These are phyloP conservation scores for Drosophila pandora DNA, from an alignment of 1,140 invertebrate species.

Conservation along the genomic window DNA sequence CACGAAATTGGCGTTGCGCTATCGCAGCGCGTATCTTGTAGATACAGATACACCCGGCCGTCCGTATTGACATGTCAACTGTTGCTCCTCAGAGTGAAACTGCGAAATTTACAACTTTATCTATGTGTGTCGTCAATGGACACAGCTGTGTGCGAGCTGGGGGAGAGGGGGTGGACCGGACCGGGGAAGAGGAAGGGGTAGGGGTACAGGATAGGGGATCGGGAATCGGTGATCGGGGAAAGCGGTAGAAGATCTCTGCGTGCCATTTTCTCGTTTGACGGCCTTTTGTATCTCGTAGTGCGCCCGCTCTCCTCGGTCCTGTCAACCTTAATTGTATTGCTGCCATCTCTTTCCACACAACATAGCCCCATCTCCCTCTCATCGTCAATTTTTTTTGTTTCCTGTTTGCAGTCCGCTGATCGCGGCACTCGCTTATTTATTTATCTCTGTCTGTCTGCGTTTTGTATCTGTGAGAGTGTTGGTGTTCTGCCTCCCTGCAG, in stretches of 20 bases:
- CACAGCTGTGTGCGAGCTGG: neutral
- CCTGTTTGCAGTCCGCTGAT: slow-evolving; percentile 74
- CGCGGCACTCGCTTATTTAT: slow-evolving; percentile 76
- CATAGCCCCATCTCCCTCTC: slow-evolving; percentile 12
- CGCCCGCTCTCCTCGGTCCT: slow-evolving; percentile 41
- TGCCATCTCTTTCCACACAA: slow-evolving; percentile 14
- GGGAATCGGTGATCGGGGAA: neutral
- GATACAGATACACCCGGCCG: slow-evolving; percentile 20
- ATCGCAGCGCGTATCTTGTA: slow-evolving; percentile 43
- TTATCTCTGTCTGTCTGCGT: slow-evolving; percentile 64
- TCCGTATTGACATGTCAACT: slow-evolving; percentile 76
- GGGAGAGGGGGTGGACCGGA: neutral
- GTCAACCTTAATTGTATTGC: slow-evolving; percentile 55
- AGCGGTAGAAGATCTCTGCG: slow-evolving; percentile 54
- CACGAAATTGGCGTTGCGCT: slow-evolving; percentile 36
- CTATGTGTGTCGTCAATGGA: slow-evolving; percentile 65
- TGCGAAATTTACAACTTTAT: slow-evolving; percentile 80
- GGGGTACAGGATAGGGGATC: neutral
- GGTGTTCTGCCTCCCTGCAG: slow-evolving; percentile 4
- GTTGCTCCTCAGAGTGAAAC: slow-evolving; percentile 41
- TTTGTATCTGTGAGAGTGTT: slow-evolving; percentile 20
- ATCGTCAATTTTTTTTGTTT: slow-evolving; percentile 46
- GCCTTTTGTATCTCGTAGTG: slow-evolving; percentile 56
- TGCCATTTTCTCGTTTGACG: slow-evolving; percentile 79
- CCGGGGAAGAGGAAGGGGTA: neutral